phyloP scores from a whole-genome alignment of 2,888 invertebrate genomes.

The Leptura quadrifasciata region DNA sequence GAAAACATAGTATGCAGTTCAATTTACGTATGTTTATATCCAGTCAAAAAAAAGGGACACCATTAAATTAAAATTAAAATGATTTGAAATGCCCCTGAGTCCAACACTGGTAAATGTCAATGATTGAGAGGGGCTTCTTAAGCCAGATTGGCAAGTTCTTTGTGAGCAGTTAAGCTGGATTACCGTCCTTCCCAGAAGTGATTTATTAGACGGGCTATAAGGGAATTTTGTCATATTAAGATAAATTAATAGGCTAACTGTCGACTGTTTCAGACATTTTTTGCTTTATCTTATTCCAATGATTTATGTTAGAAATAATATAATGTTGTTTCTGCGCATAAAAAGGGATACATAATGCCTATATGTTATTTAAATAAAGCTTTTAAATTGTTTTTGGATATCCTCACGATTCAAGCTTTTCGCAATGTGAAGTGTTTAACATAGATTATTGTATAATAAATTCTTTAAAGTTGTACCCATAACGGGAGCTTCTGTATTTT shows the following conservation, averaged over 20 bases:
- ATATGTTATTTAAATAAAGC: background rate
- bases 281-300: constrained; percentile 22
- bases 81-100: background rate
- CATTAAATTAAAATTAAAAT: too few species aligned
- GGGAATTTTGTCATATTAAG: constrained; percentile 51
- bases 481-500: too few species aligned
- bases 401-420: background rate
- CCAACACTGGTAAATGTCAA: constrained; percentile 31
- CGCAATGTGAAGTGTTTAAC: background rate
- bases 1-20: too few species aligned
- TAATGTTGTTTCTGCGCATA: background rate
- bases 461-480: too few species aligned
- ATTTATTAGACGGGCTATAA: constrained; percentile 50
- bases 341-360: background rate
- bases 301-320: constrained; percentile 20
- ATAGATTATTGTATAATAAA: background rate
- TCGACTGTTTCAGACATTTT: constrained; percentile 26
- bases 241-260: constrained; percentile 51
- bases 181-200: constrained; percentile 47
- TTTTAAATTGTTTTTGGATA: background rate
- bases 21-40: too few species aligned
- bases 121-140: constrained; percentile 55
- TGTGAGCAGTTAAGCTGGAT: constrained; percentile 54
- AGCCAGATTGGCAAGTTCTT: constrained; percentile 59
- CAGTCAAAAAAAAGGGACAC: too few species aligned